phyloP scores from a whole-genome alignment of 2,113 vertebrate genomes.

The Daubentonia madagascariensis region DNA sequence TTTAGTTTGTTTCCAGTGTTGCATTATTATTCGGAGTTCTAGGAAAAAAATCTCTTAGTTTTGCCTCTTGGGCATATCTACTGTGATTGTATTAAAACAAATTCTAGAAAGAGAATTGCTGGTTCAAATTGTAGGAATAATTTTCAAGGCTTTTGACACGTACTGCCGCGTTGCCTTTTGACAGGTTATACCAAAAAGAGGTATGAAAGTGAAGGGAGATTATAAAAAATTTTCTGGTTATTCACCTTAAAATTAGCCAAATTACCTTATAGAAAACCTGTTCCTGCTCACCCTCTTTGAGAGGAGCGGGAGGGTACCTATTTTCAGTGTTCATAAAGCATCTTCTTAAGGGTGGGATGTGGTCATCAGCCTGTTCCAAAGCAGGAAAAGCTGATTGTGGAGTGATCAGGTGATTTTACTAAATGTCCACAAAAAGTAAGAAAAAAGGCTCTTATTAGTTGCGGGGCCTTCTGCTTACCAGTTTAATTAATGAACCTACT shows the following conservation, averaged over 20 bases:
- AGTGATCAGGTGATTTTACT: background rate
- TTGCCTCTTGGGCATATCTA: background rate
- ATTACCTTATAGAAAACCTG: background rate
- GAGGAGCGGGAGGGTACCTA: background rate
- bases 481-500: background rate
- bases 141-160: background rate
- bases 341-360: background rate
- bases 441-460: background rate
- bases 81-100: background rate
- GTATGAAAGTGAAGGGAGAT: background rate
- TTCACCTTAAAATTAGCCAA: background rate
- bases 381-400: background rate
- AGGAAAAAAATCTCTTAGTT: background rate
- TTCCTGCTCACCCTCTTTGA: background rate
- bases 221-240: too few species aligned
- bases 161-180: background rate
- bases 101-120: background rate
- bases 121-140: background rate
- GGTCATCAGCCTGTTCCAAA: background rate
- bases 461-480: background rate
- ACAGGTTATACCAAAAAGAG: background rate
- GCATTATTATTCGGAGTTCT: background rate
- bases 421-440: background rate
- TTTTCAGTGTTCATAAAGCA: too few species aligned
- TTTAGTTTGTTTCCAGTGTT: conserved; percentile 12